Percentiles rank a stretch among this genome's conserved stretches.
Conservation (phyloP, 2,888 invertebrate species). For the Metallyticus violacea region DNA sequence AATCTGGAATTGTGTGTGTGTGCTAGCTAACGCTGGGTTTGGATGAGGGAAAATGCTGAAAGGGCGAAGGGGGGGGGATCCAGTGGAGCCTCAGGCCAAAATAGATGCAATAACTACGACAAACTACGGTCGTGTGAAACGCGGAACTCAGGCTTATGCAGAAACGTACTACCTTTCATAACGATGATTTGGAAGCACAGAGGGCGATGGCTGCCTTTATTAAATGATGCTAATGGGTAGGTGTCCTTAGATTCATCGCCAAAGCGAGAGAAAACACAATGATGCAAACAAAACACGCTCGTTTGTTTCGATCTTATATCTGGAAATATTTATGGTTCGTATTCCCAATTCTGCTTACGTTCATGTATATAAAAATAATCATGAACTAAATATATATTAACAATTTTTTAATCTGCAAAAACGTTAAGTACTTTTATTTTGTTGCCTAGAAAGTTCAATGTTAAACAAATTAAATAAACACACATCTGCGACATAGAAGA, state of each 20-base stretch:
- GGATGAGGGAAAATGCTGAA: not conserved
- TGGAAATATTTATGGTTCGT: too few species aligned
- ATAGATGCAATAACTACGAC: conserved; percentile 7
- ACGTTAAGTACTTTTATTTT: too few species aligned
- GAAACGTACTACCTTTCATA: too few species aligned
- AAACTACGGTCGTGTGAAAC: not conserved
- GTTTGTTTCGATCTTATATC: not conserved
- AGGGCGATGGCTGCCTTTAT: not conserved
- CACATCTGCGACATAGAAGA: too few species aligned
- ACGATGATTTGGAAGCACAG: too few species aligned
- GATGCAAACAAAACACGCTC: not conserved
- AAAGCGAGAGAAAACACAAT: not conserved
- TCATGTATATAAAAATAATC: too few species aligned
- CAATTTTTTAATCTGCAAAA: too few species aligned
- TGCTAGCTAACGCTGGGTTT: not conserved
- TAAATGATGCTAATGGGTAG: not conserved
- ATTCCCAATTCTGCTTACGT: too few species aligned
- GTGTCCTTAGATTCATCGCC: not conserved
- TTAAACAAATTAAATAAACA: too few species aligned
- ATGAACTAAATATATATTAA: too few species aligned
- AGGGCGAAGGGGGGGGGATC: not conserved
- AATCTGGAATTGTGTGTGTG: not conserved
- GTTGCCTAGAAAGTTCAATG: too few species aligned
- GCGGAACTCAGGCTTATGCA: not conserved
- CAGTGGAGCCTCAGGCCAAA: not conserved